Conservation (phyloP, 2,113 vertebrate species). For the Myotis yumanensis region DNA sequence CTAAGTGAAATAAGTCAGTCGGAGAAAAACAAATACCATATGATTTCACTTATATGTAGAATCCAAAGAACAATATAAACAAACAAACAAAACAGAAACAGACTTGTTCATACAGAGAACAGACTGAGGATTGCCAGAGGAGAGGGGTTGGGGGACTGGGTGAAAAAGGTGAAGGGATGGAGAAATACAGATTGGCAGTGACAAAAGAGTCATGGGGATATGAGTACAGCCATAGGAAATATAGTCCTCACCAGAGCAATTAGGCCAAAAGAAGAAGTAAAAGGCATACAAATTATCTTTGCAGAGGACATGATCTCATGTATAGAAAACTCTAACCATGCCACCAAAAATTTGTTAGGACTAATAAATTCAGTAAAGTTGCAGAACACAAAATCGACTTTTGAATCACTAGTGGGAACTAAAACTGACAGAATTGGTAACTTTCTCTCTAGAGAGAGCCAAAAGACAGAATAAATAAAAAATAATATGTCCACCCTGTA, state of each 20-base stretch:
- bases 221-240: no score
- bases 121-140: no score
- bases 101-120: no score
- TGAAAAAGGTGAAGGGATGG: no score
- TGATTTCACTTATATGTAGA: no score
- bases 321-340: neutral
- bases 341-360: neutral
- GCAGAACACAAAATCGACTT: neutral
- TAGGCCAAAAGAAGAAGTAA: neutral
- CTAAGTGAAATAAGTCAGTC: no score
- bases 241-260: neutral
- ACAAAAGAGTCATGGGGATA: no score
- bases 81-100: no score
- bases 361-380: neutral
- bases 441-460: neutral
- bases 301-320: neutral
- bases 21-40: no score
- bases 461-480: neutral
- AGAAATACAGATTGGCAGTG: no score
- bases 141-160: no score
- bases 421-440: neutral
- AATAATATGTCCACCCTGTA: neutral
- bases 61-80: no score
- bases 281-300: neutral
- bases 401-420: neutral